Evolutionary conservation across 2,113 vertebrate genomes (phyloP).

Genomic region (Atherinomorus stipes): DNA sequence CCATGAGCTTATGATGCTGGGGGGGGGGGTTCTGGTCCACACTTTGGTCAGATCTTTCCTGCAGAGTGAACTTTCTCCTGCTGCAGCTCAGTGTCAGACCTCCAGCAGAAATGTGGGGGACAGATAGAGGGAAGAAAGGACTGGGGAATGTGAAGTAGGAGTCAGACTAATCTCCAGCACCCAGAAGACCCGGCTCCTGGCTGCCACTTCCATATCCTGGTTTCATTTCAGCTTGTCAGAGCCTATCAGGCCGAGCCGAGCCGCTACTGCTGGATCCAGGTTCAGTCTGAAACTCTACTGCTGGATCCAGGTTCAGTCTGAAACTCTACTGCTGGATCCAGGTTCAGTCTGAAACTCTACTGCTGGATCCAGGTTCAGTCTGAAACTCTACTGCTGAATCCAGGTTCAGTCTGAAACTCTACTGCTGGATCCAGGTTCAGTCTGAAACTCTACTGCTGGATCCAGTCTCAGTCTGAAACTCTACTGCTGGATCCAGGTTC

Average conservation of each 20-base stretch:
- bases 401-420: no score
- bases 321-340: no score
- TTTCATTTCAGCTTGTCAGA: conserved; percentile 92
- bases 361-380: no score
- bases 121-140: conserved; percentile 42
- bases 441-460: no score
- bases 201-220: conserved; percentile 88
- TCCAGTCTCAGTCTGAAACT: no score
- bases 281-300: no score
- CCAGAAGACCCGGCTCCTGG: conserved; percentile 88
- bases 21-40: neutral
- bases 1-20: no score
- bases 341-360: no score
- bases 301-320: no score
- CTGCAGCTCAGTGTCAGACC: conserved; percentile 3
- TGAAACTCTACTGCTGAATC: no score
- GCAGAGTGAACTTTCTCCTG: conserved; percentile 24
- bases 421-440: no score
- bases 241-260: conserved; percentile 79
- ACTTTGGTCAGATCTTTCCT: conserved; percentile 5
- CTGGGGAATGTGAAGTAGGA: conserved; percentile 89
- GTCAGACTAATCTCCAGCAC: conserved; percentile 88
- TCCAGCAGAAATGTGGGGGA: conserved; percentile 26
- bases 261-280: conserved; percentile 45
- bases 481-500: no score